These are phyloP conservation scores for Parnassius mnemosyne DNA, from an alignment of 2,888 invertebrate genomes.

Conservation along the genomic window DNA sequence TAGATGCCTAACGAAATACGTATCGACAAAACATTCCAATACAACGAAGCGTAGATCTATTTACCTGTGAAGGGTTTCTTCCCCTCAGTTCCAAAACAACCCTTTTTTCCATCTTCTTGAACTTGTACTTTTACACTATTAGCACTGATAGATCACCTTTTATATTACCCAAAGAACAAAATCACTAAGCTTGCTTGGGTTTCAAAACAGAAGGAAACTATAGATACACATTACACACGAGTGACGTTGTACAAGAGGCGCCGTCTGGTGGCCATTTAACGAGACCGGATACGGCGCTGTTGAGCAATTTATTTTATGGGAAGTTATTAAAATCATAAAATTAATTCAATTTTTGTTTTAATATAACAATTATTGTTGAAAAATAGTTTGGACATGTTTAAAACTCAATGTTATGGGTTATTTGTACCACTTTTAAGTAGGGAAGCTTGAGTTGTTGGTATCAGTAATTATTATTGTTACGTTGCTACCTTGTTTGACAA, in stretches of 20 bases:
- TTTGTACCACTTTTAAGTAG: background rate
- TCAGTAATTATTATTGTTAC: conserved; percentile 13
- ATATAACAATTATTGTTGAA: background rate
- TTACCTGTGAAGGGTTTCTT: conserved; percentile 93
- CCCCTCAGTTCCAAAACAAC: conserved; percentile 97
- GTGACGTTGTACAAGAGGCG: conserved; percentile 74
- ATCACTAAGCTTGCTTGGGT: conserved; percentile 80
- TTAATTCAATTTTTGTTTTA: background rate
- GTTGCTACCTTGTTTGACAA: conserved; percentile 19
- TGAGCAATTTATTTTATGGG: conserved; percentile 42
- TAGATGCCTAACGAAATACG: conserved; percentile 69
- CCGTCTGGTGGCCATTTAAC: conserved; percentile 61
- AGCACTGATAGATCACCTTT: conserved; percentile 56
- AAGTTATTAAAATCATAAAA: conserved; percentile 23
- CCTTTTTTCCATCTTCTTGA: conserved; percentile 92
- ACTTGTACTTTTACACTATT: conserved; percentile 51
- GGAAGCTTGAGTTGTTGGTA: conserved; percentile 19
- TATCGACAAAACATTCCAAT: conserved; percentile 80
- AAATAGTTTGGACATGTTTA: background rate
- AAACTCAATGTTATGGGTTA: conserved; percentile 1
- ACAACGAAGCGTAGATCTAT: conserved; percentile 65
- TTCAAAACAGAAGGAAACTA: conserved; percentile 82
- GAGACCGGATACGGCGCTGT: conserved; percentile 58
- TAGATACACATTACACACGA: conserved; percentile 70
- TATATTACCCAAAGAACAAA: conserved; percentile 68